Evolutionary conservation across 2,797 vertebrate species (phyloP).

Genomic region (Columba guinea): DNA sequence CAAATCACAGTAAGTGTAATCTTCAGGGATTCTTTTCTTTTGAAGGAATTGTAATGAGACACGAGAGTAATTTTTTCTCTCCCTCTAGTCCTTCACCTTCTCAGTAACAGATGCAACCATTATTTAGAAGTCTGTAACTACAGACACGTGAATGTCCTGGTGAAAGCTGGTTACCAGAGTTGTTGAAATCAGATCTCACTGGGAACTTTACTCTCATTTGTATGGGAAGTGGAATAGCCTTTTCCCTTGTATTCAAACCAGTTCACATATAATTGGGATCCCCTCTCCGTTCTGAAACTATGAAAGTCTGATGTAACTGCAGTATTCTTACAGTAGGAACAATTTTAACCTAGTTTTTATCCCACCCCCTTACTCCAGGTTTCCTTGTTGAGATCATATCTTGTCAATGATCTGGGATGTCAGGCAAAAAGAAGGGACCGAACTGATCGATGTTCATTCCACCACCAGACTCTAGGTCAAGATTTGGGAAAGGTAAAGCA

Average conservation of each 20-base stretch:
- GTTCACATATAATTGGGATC: not conserved
- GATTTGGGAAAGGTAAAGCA: not conserved
- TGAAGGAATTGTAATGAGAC: not conserved
- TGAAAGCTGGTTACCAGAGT: not conserved
- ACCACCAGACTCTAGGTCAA: not conserved
- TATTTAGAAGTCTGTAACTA: not conserved
- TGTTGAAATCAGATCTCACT: not conserved
- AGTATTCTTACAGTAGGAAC: not conserved
- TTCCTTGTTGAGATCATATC: not conserved
- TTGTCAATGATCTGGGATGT: not conserved
- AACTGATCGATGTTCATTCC: not conserved
- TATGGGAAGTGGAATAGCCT: not conserved
- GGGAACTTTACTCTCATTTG: not conserved
- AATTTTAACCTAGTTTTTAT: constrained; percentile 1
- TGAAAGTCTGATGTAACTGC: not conserved
- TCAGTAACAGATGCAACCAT: not conserved
- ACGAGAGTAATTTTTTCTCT: not conserved
- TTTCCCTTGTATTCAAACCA: not conserved
- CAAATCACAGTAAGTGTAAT: not conserved
- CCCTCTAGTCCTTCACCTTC: not conserved
- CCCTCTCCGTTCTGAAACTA: not conserved
- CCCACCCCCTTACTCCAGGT: not conserved
- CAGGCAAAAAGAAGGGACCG: not conserved
- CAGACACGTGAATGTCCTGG: not conserved
- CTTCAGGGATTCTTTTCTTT: not conserved